phyloP scores from a whole-genome alignment of 1,140 invertebrate species.

The Solen grandis region DNA sequence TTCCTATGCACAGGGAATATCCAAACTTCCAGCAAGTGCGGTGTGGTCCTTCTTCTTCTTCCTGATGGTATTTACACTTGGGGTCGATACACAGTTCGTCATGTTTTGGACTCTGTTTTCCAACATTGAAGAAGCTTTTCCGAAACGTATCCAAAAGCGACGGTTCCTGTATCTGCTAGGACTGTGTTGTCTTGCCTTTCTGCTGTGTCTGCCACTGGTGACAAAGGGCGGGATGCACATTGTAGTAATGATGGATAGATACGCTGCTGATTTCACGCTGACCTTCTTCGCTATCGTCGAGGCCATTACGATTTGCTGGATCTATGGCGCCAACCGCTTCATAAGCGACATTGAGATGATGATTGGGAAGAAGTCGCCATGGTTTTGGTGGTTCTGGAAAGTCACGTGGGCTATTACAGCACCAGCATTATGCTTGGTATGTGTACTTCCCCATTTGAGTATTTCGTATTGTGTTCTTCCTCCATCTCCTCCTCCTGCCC shows the following conservation, averaged over 20 bases:
- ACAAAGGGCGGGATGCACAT: conserved; percentile 30
- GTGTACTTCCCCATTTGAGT: too few species aligned
- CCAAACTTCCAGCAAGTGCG: conserved; percentile 10
- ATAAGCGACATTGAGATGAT: conserved; percentile 26
- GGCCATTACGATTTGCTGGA: conserved; percentile 7
- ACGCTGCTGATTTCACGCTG: conserved; percentile 12
- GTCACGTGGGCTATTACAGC: conserved; percentile 20
- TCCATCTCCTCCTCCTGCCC: too few species aligned
- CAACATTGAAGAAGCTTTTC: conserved; percentile 18
- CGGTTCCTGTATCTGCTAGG: background rate
- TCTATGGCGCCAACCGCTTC: conserved; percentile 16
- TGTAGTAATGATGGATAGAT: conserved; percentile 25
- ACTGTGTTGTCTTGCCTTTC: conserved; percentile 9
- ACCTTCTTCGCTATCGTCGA: conserved; percentile 23
- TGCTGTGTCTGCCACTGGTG: conserved; percentile 15
- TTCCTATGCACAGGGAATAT: conserved; percentile 33
- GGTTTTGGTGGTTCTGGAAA: conserved; percentile 16
- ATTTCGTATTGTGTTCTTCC: too few species aligned
- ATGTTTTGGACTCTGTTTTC: conserved; percentile 36
- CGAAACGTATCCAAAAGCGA: background rate
- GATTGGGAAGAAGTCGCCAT: background rate
- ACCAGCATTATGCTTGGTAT: conserved; percentile 20
- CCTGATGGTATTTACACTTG: conserved; percentile 22
- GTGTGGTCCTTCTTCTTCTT: conserved; percentile 29
- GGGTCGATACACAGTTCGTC: conserved; percentile 8